A percentile compares a stretch with the other conserved stretches of the same genome.
These are phyloP conservation scores for Squalus acanthias DNA, from an alignment of 2,797 vertebrate species.

Conservation along the genomic window DNA sequence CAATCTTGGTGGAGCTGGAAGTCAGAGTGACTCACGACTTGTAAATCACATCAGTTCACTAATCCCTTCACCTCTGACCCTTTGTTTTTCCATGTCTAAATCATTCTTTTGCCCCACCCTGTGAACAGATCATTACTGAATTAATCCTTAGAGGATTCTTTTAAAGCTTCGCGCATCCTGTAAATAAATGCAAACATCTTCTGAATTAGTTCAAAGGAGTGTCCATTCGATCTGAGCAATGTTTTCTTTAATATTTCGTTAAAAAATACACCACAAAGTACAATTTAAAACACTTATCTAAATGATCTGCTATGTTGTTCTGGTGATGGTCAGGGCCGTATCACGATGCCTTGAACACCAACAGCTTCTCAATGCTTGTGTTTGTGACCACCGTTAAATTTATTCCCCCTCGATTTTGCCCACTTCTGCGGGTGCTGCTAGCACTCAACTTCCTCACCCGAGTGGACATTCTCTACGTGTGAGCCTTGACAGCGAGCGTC, in stretches of 20 bases:
- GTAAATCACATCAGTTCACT: neutral
- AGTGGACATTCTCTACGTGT: no score
- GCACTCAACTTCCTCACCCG: no score
- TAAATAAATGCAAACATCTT: no score
- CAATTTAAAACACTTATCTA: neutral
- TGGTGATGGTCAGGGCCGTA: neutral
- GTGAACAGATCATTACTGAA: no score
- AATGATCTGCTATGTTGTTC: neutral
- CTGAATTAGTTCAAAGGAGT: neutral
- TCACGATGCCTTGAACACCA: neutral
- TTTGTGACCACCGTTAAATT: neutral
- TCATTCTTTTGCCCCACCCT: neutral
- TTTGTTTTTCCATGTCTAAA: no score
- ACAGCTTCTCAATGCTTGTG: no score
- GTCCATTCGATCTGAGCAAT: neutral
- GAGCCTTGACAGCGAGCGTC: no score
- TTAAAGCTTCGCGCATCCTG: no score
- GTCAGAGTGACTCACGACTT: neutral
- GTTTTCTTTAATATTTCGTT: no score
- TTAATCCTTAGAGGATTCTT: no score
- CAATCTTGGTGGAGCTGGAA: neutral
- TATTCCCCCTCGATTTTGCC: neutral
- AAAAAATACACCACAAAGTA: neutral
- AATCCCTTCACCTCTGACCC: no score
- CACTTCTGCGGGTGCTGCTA: neutral